These are phyloP conservation scores for Chelon labrosus DNA, from an alignment of 2,797 vertebrate genomes.

Conservation along the genomic window DNA sequence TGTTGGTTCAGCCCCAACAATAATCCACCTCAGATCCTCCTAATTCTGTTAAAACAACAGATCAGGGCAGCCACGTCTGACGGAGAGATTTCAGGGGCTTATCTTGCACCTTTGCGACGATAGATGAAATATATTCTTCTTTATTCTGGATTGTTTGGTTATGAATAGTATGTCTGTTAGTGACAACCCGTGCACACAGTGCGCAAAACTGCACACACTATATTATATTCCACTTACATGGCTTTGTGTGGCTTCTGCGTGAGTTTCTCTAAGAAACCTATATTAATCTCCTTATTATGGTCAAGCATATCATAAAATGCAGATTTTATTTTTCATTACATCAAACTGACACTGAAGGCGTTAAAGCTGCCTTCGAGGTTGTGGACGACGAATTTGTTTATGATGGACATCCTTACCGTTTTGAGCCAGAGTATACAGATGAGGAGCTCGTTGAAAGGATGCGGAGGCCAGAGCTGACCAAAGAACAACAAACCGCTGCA, in stretches of 20 bases:
- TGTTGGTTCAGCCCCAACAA: slow-evolving; percentile 73
- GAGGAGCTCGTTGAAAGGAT: too few relatives aligned
- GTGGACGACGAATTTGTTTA: too few relatives aligned
- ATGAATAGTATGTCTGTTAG: slow-evolving; percentile 42
- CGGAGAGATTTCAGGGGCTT: slow-evolving; percentile 71
- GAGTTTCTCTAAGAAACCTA: neutral
- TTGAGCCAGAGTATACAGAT: too few relatives aligned
- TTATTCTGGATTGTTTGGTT: slow-evolving; percentile 38
- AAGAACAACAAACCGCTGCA: too few relatives aligned
- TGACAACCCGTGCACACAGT: slow-evolving; percentile 26
- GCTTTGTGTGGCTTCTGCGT: neutral
- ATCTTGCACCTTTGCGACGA: slow-evolving; percentile 62
- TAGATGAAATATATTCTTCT: slow-evolving; percentile 51
- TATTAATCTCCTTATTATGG: too few relatives aligned
- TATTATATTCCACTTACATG: slow-evolving; percentile 14
- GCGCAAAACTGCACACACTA: neutral
- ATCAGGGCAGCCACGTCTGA: slow-evolving; percentile 73
- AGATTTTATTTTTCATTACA: too few relatives aligned
- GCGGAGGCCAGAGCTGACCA: too few relatives aligned
- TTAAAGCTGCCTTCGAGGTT: too few relatives aligned
- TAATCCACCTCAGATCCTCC: slow-evolving; percentile 77
- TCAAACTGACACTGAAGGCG: too few relatives aligned
- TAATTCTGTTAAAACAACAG: slow-evolving; percentile 82
- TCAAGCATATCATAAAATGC: too few relatives aligned
- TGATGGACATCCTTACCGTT: too few relatives aligned